Percentiles rank a stretch among this genome's conserved stretches.
Conservation (phyloP, 2,888 invertebrate species). For the Microctonus hyperodae region DNA sequence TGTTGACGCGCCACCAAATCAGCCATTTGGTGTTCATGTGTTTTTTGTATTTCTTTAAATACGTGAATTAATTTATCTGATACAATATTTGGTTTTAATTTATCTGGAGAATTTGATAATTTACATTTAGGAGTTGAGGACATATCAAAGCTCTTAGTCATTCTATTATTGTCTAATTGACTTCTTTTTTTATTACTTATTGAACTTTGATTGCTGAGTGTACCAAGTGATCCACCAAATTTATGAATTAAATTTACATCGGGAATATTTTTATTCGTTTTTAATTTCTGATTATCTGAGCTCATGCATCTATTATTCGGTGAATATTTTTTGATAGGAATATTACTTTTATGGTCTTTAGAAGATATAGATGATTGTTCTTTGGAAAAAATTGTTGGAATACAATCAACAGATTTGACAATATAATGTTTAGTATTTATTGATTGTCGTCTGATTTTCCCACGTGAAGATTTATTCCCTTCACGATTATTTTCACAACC, state of each 20-base stretch:
- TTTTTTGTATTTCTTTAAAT: conserved; percentile 67
- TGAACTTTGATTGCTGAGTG: conserved; percentile 37
- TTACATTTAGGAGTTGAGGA: conserved; percentile 22
- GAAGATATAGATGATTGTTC: conserved; percentile 37
- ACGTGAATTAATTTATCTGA: conserved; percentile 54
- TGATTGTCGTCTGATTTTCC: conserved; percentile 31
- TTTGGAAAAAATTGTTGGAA: conserved; percentile 48
- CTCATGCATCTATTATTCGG: background rate
- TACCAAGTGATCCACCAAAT: conserved; percentile 46
- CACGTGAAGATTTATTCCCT: conserved; percentile 37
- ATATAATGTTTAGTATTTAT: conserved; percentile 33
- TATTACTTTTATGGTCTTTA: conserved; percentile 28
- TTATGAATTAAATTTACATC: conserved; percentile 42
- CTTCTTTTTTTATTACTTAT: conserved; percentile 9
- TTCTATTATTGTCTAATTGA: conserved; percentile 17
- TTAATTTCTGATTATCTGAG: conserved; percentile 20
- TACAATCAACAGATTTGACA: conserved; percentile 53
- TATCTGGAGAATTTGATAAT: conserved; percentile 30
- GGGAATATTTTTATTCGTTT: conserved; percentile 36
- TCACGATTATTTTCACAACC: conserved; percentile 35
- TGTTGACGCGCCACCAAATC: conserved; percentile 71
- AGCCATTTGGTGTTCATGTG: conserved; percentile 72
- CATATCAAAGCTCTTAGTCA: conserved; percentile 35
- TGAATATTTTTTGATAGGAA: conserved; percentile 2
- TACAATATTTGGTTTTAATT: conserved; percentile 44